A percentile compares a stretch with the other conserved stretches of the same genome.
phyloP scores from a whole-genome alignment of 2,113 vertebrate species.

The Athene cunicularia region DNA sequence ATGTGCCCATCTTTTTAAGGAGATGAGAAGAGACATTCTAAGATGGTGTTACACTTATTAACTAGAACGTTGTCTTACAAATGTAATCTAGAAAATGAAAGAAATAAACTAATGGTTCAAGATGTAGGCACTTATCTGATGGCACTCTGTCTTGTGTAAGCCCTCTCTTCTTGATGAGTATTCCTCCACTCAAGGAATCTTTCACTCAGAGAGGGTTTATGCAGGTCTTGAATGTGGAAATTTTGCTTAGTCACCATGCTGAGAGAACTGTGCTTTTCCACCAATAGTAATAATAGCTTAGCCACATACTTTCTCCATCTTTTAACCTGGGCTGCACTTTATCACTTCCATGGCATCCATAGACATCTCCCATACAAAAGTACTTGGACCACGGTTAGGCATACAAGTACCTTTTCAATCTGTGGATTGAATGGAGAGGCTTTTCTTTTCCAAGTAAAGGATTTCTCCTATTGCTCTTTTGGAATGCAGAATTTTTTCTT shows the following conservation, averaged over 20 bases:
- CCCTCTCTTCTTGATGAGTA: background rate
- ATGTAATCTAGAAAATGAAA: background rate
- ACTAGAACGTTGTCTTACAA: background rate
- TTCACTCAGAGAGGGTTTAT: background rate
- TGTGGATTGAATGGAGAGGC: background rate
- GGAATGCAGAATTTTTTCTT: background rate
- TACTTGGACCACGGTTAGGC: background rate
- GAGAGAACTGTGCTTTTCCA: background rate
- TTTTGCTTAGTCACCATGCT: background rate
- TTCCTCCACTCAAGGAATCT: background rate
- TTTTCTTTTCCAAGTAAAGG: background rate
- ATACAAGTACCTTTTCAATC: background rate
- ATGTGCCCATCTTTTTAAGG: background rate
- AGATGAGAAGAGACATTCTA: background rate
- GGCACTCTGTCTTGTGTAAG: background rate
- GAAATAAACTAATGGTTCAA: background rate
- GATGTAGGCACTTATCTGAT: background rate
- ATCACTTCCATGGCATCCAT: background rate
- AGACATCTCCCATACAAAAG: background rate
- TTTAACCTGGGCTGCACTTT: background rate
- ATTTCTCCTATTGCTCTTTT: background rate
- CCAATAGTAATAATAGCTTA: background rate
- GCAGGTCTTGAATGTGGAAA: background rate
- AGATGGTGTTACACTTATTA: background rate
- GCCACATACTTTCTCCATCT: background rate